phyloP scores from a whole-genome alignment of 2,797 vertebrate genomes.

The Siniperca scherzeri region DNA sequence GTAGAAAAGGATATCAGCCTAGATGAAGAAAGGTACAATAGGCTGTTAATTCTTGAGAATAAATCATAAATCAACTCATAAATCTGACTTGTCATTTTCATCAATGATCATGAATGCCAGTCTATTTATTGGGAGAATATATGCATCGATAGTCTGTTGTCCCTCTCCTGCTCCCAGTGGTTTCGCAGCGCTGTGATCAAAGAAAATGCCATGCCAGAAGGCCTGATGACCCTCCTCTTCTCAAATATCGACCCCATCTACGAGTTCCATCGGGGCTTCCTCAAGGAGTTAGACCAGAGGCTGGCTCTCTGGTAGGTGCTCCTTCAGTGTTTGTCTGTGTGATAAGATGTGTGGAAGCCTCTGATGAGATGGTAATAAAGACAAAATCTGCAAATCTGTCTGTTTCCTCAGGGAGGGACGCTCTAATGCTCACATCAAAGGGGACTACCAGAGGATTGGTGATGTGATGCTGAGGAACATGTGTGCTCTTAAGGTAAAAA shows the following conservation, averaged over 20 bases:
- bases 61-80: too few species aligned
- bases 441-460: conserved; percentile 92
- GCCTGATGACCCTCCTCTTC: conserved; percentile 94
- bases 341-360: background rate
- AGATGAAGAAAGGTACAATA: background rate
- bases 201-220: conserved; percentile 93
- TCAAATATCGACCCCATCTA: conserved; percentile 96
- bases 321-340: background rate
- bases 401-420: conserved; percentile 91
- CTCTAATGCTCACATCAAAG: conserved; percentile 86
- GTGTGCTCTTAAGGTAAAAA: conserved; percentile 90
- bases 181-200: conserved; percentile 95
- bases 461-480: conserved; percentile 96
- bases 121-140: background rate
- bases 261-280: conserved; percentile 95
- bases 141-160: background rate
- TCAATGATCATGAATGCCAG: background rate
- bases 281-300: conserved; percentile 94
- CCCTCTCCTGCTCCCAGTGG: conserved; percentile 86
- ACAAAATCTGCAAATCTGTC: background rate
- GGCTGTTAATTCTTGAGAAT: background rate
- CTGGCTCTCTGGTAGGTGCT: conserved; percentile 91
- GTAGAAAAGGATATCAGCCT: background rate
- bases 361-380: background rate
- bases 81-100: background rate